A percentile compares a stretch with the other conserved stretches of the same genome.
phyloP scores from a whole-genome alignment of 1,140 invertebrate species.

The Cataglyphis hispanica region DNA sequence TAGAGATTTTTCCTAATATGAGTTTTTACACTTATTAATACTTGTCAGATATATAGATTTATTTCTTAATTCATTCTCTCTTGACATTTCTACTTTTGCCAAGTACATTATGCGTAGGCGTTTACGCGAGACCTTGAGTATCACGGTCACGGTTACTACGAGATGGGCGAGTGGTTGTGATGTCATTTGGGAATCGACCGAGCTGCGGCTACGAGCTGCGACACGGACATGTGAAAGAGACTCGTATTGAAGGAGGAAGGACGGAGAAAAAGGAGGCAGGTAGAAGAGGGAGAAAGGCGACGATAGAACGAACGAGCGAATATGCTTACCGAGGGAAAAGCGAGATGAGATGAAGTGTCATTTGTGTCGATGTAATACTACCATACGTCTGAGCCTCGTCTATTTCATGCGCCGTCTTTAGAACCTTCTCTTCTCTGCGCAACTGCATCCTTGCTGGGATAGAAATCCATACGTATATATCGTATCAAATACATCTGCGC shows the following conservation, averaged over 20 bases:
- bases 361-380: neutral
- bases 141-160: slow-evolving; percentile 55
- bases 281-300: neutral
- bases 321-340: slow-evolving; percentile 13
- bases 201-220: slow-evolving; percentile 34
- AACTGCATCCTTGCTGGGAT: neutral
- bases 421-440: neutral
- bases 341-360: slow-evolving; percentile 15
- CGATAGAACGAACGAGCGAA: neutral
- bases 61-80: neutral
- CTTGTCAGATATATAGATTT: neutral
- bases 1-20: neutral
- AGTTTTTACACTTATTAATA: neutral
- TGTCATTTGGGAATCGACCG: slow-evolving; percentile 65
- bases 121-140: neutral
- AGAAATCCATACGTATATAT: neutral
- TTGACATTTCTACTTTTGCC: slow-evolving; percentile 19
- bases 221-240: neutral
- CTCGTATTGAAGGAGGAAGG: neutral
- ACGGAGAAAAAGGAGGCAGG: neutral
- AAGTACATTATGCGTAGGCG: slow-evolving; percentile 3
- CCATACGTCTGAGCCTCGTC: neutral
- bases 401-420: neutral
- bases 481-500: slow-evolving; percentile 36
- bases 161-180: slow-evolving; percentile 38